Evolutionary conservation across 2,113 vertebrate species (phyloP), one percentile per base, ranked within the genome.

Genomic region (Nyctibius bracteatus): DNA sequence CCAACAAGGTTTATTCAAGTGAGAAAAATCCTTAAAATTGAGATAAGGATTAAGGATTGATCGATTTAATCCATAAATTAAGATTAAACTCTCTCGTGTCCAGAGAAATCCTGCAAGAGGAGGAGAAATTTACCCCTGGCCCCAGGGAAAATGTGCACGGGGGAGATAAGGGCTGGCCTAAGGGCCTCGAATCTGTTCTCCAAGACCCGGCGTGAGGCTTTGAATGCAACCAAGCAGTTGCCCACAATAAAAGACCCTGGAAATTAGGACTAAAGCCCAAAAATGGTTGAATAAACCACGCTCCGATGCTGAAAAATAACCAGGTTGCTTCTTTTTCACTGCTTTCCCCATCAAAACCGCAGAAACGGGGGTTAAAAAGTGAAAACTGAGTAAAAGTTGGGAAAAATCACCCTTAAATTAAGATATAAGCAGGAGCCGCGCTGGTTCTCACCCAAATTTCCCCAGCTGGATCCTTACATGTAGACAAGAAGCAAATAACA

Each of bases 231-330:
- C 4, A 70, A 44, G n/a, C 3, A 1, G 30, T 37, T 49, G 10
- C 20, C 20, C 0, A 0, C 6, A 5, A 35, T 25, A 47, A 81
- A 58, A 5, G 5, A 14, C 15, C 1, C 5, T 5, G 7, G 24
- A 24, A 58, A 75, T 55, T 5, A 25, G 28, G 3, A 22, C 55
- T 20, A 54, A 74, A 65, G 5, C 8, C 57, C 39, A 3, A 16
- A 59, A 55, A n/a, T 0, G 0, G 14, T 11, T 33, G 5, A 63
- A 82, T 20, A 65, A 82, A 81, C 25, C 23, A 13, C 4, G 1
- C 23, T 5, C 20, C 14, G 10, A 15, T 1, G 68, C 23, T 43
- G 21, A 20, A 20, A 81, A 67, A 14, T 2, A 3, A 51, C 12
- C 8, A 3, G 21, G 8, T 27, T 41, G 11, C 22, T 47, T 8